Evolutionary conservation across 2,797 vertebrate species (phyloP), one percentile per base, ranked within the genome.

Genomic region (Antrozous pallidus): DNA sequence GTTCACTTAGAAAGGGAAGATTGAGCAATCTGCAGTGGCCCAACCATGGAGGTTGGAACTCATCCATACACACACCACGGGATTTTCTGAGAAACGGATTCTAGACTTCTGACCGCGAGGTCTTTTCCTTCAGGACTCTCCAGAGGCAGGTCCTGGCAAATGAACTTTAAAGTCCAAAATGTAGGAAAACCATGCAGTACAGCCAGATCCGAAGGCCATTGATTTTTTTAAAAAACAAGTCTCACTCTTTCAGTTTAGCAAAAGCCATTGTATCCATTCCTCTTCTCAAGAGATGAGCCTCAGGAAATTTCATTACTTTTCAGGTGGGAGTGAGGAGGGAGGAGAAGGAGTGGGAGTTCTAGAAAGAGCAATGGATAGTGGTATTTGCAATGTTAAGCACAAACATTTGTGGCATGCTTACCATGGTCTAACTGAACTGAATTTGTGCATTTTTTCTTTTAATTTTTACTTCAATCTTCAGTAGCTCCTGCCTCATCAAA

Each of bases 1-100:
- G 98, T 99, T 92, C 98, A 99, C 95, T 99, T 99, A 96, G 98
- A 98, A 49, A 98, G 97, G 98, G 98, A 94, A 69, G 91, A 96
- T 33, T 98, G 97, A 97, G 93, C 94, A 93, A 96, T 80, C 96
- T 91, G 97, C 90, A 38, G 91, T 20, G 74, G 24, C 77, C 70
- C 5, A 9, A 96, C 89, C 63, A 49, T 18, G 94, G 94, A 97
- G 88, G 94, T 93, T 0, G 49, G 93, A 93, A 95, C 79, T 95
- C 97, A 79, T 88, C 95, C 71, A 42, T 96, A 96, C 84, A 61
- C 58, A 31, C 9, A 73, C 94, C 95, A 87, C 24, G 40, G 71
- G 92, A 90, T 92, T 94, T 88, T 73, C 94, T 94, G 97, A 98
- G 97, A 95, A 98, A 38, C 26, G 58, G 95, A 90, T 95, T 83